These are phyloP conservation scores for Leptogaster cylindrica DNA, from an alignment of 2,888 invertebrate genomes.

Conservation along the genomic window DNA sequence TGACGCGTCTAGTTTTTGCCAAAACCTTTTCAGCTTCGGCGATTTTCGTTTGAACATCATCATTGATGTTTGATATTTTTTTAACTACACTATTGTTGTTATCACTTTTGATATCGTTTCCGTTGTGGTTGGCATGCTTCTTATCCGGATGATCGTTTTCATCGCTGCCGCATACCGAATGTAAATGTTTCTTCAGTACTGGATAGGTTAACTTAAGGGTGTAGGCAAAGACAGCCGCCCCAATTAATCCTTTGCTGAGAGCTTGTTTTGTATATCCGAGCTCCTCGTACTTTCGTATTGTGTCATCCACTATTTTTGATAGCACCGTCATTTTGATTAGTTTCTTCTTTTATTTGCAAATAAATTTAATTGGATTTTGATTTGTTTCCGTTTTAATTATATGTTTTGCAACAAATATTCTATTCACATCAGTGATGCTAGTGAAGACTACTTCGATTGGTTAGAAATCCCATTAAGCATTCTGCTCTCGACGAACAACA, in stretches of 20 bases:
- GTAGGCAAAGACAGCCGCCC: slow-evolving; percentile 66
- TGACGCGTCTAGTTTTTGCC: slow-evolving; percentile 49
- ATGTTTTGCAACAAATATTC: no score
- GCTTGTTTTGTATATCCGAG: slow-evolving; percentile 65
- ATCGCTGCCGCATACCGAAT: background rate
- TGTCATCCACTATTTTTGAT: slow-evolving; percentile 70
- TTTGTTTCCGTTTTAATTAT: no score
- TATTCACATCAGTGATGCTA: no score
- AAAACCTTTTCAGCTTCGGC: slow-evolving; percentile 58
- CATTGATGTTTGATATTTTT: slow-evolving; percentile 46
- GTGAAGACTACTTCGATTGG: no score
- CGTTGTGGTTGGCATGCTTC: background rate
- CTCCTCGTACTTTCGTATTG: slow-evolving; percentile 65
- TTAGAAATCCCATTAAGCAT: no score
- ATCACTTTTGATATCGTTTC: slow-evolving; percentile 43
- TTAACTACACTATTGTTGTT: slow-evolving; percentile 51
- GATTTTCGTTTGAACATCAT: slow-evolving; percentile 54
- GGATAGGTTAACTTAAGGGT: slow-evolving; percentile 71
- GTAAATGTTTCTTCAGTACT: slow-evolving; percentile 62
- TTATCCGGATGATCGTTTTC: no score
- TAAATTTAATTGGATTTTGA: no score
- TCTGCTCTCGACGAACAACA: no score
- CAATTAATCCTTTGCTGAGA: slow-evolving; percentile 69
- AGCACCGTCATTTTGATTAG: slow-evolving; percentile 59
- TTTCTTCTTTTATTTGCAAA: background rate